Base-by-base conservation (phyloP, 2,113 vertebrate species). In the Aphelocoma coerulescens region DNA sequence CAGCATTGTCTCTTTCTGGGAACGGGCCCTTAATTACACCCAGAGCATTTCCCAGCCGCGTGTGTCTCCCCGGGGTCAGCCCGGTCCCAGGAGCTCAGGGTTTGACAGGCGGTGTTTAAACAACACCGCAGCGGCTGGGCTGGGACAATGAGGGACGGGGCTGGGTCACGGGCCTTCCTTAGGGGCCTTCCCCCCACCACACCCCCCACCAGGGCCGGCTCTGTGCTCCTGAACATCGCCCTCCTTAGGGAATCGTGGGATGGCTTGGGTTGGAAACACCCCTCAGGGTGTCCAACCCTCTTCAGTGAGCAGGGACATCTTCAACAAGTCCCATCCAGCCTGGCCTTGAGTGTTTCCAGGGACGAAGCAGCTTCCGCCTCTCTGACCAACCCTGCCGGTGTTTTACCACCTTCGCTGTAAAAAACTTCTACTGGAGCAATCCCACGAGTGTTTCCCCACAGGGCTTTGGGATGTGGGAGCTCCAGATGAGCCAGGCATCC, bases 21-120 rank as follows among this genome's bases (percentile, higher is more conserved):
- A 97, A 94, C 37, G 12, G 85, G 65, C 33, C 41, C 26, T 89
- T 97, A 97, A 97, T 97, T 94, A 61, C 93, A 41, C 63, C 28
- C 5, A 52, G 94, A 62, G 55, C 61, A 7, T 75, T 74, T 69
- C 81, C 91, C 91, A 92, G 95, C 94, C 91, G 72, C 48, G 48
- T 16, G 77, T 54, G 88, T 94, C 63, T 90, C 95, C 1, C 13
- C 65, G 37, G 91, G 95, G 96, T 97, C 95, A 91, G 61, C 86
- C 57, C 89, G 84, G 85, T 49, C 73, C 78, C 92, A 2, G 82
- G 80, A 39, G 84, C 27, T 3, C 43, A 1, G 7, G 49, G 11
- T 9, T 11, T 13, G 23, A 10, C 10, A 5, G 24, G 18, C 24
- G 9, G 72, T 5, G 23, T 4, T n/a, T 5, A 4, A 33, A 28